Evolutionary conservation across 2,888 invertebrate genomes (phyloP).

Genomic region (Agonopterix arenella): DNA sequence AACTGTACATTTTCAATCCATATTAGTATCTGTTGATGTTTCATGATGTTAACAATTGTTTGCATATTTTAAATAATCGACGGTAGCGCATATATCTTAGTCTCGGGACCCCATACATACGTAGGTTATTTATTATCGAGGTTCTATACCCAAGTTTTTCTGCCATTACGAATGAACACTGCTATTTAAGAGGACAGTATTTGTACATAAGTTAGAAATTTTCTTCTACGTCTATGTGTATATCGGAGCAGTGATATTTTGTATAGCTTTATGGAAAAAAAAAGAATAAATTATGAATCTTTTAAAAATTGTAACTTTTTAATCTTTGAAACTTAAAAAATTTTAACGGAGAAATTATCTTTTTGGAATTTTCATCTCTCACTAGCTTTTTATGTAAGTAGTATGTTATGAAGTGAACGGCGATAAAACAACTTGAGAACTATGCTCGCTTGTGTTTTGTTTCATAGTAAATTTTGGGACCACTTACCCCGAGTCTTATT

Average conservation of each 20-base stretch:
- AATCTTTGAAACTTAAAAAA: constrained; percentile 37
- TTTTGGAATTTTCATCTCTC: constrained; percentile 30
- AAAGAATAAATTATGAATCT: constrained; percentile 23
- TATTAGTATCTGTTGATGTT: constrained; percentile 35
- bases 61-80: constrained; percentile 28
- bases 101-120: constrained; percentile 33
- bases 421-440: constrained; percentile 13
- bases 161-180: constrained; percentile 25
- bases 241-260: constrained; percentile 71
- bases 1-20: constrained; percentile 24
- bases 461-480: constrained; percentile 75
- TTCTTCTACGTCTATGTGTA: constrained; percentile 44
- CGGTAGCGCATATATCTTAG: constrained; percentile 31
- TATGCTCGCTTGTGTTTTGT: constrained; percentile 50
- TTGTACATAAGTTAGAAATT: constrained; percentile 56
- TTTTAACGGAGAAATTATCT: constrained; percentile 27
- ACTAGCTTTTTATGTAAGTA: constrained; percentile 58
- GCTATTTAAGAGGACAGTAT: constrained; percentile 49
- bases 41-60: constrained; percentile 16
- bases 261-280: constrained; percentile 51
- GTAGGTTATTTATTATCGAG: constrained; percentile 20
- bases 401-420: constrained; percentile 33
- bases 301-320: constrained; percentile 37
- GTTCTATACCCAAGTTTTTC: neutral
- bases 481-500: constrained; percentile 49